Percentiles rank a stretch among this genome's conserved stretches.
phyloP scores from a whole-genome alignment of 2,113 vertebrate species.

The Odobenus rosmarus region DNA sequence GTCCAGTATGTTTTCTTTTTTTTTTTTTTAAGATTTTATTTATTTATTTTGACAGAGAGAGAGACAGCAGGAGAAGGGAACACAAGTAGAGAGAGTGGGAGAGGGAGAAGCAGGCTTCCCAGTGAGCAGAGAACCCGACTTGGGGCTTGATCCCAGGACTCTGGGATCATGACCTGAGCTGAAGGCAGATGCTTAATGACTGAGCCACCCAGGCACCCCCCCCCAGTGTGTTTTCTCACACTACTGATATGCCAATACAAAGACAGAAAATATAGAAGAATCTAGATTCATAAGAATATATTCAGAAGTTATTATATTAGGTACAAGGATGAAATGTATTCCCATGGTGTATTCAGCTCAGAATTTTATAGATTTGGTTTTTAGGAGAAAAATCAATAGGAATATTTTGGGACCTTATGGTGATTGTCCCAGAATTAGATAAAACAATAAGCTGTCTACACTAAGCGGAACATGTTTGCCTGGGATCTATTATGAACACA shows the following conservation, averaged over 20 bases:
- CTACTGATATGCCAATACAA: background rate
- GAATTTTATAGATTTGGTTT: background rate
- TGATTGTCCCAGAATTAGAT: background rate
- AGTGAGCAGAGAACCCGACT: too few species aligned
- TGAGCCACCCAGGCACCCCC: too few species aligned
- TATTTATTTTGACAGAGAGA: too few species aligned
- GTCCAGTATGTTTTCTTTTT: background rate
- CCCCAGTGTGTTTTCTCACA: background rate
- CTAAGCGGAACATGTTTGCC: background rate
- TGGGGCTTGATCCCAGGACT: too few species aligned
- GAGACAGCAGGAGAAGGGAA: too few species aligned
- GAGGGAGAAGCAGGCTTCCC: too few species aligned
- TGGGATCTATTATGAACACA: background rate
- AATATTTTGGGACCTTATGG: background rate
- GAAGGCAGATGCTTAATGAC: too few species aligned
- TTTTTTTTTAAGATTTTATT: too few species aligned
- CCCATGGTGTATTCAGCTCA: background rate
- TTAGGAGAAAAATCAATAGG: background rate
- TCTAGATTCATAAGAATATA: background rate
- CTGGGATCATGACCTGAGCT: too few species aligned
- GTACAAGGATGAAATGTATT: background rate
- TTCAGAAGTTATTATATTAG: background rate
- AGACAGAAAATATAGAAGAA: background rate
- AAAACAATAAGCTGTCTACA: background rate
- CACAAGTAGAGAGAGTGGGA: too few species aligned